Evolutionary conservation across 1,140 invertebrate species (phyloP), one percentile per base, ranked within the genome.

Genomic region (Nasonia vitripennis): DNA sequence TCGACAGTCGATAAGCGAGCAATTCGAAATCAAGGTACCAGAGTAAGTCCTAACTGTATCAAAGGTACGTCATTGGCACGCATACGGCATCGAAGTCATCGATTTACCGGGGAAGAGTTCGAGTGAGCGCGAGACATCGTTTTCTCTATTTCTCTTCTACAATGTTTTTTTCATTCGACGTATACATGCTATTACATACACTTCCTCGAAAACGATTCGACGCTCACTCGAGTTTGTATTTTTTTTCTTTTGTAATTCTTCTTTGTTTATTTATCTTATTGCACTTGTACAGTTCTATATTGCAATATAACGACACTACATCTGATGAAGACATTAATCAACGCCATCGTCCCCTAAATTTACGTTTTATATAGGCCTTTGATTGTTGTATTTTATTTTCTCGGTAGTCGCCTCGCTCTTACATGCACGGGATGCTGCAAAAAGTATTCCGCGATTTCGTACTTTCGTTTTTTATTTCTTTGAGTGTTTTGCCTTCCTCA

Each of bases 281-380:
- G 67, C 74, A 85, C 75, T 74, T 67, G 70, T 84, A 88, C 71
- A 87, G 78, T 82, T 86, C 74, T 83, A 77, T 81, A 86, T 84
- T 86, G 84, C 82, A 86, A 87, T 87, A 87, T 87, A 87, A 85
- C 75, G 45, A 87, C 73, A 86, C 80, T 89, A 86, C 20, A n/a
- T 45, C 23, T 90, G 87, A 88, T 90, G 87, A 88, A 88, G 86
- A 88, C 88, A 89, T 87, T 87, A 87, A 87, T 89, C 87, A 88
- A 88, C 86, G 81, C 86, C 86, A 88, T 80, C 84, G 86, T 48
- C 86, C 70, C 86, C 78, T 85, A 85, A 81, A 77, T 77, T 89
- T 87, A 89, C 86, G 87, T 87, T 88, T 87, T 87, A 87, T 90
- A 90, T 90, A 90, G 89, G 89, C 89, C 89, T 89, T 90, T 90